These are phyloP conservation scores for Glandiceps talaboti DNA, from an alignment of 53 echinoderm and acorn worm genomes.

Conservation along the genomic window DNA sequence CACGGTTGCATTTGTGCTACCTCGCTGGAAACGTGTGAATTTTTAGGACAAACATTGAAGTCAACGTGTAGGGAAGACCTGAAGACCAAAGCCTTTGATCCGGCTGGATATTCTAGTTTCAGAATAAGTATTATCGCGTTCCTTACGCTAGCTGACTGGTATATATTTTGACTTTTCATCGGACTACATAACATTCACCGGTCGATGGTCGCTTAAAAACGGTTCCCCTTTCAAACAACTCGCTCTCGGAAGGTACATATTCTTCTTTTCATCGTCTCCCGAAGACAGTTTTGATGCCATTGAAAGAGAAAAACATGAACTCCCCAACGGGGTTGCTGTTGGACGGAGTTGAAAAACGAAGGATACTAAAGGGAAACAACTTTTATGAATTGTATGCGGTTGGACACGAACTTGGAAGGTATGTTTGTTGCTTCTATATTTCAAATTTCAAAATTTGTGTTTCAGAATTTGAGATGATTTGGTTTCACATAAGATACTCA, in stretches of 20 bases:
- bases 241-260: neutral
- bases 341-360: neutral
- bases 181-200: too few species aligned
- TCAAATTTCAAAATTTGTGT: too few species aligned
- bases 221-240: neutral
- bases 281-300: neutral
- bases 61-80: neutral
- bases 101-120: neutral
- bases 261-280: neutral
- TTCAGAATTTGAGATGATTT: too few species aligned
- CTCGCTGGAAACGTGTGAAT: neutral
- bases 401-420: slow-evolving; percentile 88
- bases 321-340: neutral
- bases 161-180: too few species aligned
- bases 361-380: slow-evolving; percentile 19
- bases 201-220: too few species aligned
- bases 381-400: slow-evolving; percentile 56
- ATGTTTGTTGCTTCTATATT: too few species aligned
- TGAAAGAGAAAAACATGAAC: neutral
- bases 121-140: too few species aligned
- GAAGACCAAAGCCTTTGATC: neutral
- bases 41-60: neutral
- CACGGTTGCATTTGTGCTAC: neutral
- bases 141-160: too few species aligned
- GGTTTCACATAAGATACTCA: too few species aligned